Evolutionary conservation across 2,113 vertebrate species (phyloP), one percentile per base, ranked within the genome.

Genomic region (Ameiurus melas): DNA sequence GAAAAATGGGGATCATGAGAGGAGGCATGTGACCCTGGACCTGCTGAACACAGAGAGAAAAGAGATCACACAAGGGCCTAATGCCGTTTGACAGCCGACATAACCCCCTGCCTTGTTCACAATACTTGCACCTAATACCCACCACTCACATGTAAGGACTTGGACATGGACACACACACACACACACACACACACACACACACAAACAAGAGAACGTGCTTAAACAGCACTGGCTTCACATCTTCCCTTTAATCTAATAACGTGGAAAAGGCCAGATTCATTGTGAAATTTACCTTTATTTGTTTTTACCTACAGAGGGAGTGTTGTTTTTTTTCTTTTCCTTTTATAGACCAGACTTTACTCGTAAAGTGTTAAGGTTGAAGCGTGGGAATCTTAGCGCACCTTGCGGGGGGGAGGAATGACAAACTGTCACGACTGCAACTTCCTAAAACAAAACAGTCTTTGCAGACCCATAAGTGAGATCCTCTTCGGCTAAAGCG

Each of bases 21-120:
- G 98, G 98, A 97, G 98, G 97, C 97, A 99, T 99, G 97, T 99
- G 98, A 98, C 98, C 98, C 97, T 99, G 98, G 97, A 99, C 98
- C 98, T 99, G 98, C 97, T 97, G 94, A 95, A 95, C 94, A 95
- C 92, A 95, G 91, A 96, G 91, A 91, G 92, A 97, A 94, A 97
- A 93, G 95, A 95, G 96, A 98, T 98, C 97, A 97, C 96, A 97
- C 96, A 96, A 96, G 87, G 80, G 85, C 86, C 93, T 95, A 95
- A 97, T 94, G 85, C 91, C 89, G 91, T 94, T 93, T 97, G 96
- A 96, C 96, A 97, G 96, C 95, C 33, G 22, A 95, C 93, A 93
- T 95, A 95, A 93, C 93, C 93, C 93, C 89, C 79, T 77, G 30
- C 75, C 57, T 43, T 79, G 80, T 86, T 73, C 83, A 94, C 88